A percentile compares a stretch with the other conserved stretches of the same genome.
phyloP scores from a whole-genome alignment of 2,888 invertebrate species.

The Luperina testacea region DNA sequence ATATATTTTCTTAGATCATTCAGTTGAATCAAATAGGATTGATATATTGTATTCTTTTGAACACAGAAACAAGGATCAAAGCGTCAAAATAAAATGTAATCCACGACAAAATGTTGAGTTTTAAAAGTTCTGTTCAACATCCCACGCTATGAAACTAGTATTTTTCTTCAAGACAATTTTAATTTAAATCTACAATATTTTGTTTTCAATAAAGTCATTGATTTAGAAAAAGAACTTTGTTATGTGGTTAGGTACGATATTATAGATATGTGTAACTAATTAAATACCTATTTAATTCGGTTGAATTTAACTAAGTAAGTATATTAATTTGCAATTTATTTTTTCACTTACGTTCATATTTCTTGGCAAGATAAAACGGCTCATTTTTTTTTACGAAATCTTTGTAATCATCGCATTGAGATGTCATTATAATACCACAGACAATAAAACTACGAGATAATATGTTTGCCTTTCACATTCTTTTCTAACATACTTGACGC shows the following conservation, averaged over 20 bases:
- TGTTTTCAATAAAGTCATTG: not conserved
- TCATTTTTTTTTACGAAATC: constrained; percentile 9
- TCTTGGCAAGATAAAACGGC: constrained; percentile 17
- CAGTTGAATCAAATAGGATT: constrained; percentile 43
- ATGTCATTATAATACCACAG: constrained; percentile 42
- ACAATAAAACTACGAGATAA: constrained; percentile 48
- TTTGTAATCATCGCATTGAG: constrained; percentile 18
- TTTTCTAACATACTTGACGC: constrained; percentile 40
- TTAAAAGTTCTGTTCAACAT: constrained; percentile 57
- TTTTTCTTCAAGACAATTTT: constrained; percentile 26
- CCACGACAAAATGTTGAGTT: constrained; percentile 47
- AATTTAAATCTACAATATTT: not conserved
- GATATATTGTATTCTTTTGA: constrained; percentile 60
- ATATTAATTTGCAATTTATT: constrained; percentile 19
- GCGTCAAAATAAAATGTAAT: constrained; percentile 58
- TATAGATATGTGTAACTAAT: not conserved
- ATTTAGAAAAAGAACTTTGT: not conserved
- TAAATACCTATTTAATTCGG: not conserved
- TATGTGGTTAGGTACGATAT: not conserved
- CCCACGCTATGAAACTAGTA: constrained; percentile 34
- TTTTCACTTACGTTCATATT: not conserved
- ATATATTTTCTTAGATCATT: constrained; percentile 58
- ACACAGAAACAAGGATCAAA: constrained; percentile 57
- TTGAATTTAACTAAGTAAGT: not conserved
- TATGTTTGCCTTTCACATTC: constrained; percentile 35